Evolutionary conservation across 1,140 invertebrate species (phyloP).

Genomic region (Brachystomella parvula): DNA sequence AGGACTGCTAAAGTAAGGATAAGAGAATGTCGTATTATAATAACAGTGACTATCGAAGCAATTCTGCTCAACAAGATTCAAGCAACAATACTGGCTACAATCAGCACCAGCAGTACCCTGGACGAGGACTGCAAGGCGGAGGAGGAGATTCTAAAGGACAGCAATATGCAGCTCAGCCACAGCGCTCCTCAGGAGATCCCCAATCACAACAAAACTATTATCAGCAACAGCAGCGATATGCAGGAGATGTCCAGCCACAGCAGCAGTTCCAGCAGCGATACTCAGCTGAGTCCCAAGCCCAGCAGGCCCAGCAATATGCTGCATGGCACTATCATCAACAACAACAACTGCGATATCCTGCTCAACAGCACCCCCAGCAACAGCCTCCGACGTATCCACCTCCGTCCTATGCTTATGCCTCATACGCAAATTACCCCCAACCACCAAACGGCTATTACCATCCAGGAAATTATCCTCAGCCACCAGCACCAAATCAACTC

Average conservation of each 20-base stretch:
- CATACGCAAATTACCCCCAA: background rate
- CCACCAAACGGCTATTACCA: background rate
- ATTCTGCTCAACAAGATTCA: background rate
- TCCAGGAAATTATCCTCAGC: background rate
- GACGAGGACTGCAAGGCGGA: background rate
- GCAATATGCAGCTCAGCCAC: background rate
- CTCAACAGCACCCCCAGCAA: background rate
- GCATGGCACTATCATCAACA: background rate
- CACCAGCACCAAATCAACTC: background rate
- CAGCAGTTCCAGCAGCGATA: background rate
- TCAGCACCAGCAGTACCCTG: slow-evolving; percentile 1
- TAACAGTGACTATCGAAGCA: too few relatives aligned
- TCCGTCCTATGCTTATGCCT: background rate
- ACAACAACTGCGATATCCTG: background rate
- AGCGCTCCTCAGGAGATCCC: background rate
- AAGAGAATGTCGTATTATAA: too few relatives aligned
- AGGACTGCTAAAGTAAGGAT: too few relatives aligned
- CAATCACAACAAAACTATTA: too few relatives aligned
- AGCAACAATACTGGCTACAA: background rate
- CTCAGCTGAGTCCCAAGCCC: too few relatives aligned
- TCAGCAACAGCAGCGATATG: background rate
- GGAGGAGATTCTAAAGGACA: background rate
- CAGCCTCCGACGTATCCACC: slow-evolving; percentile 4
- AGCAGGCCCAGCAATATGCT: too few relatives aligned
- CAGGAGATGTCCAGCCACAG: background rate